These are phyloP conservation scores for Colinus virginianus DNA, from an alignment of 2,113 vertebrate species.

Conservation along the genomic window DNA sequence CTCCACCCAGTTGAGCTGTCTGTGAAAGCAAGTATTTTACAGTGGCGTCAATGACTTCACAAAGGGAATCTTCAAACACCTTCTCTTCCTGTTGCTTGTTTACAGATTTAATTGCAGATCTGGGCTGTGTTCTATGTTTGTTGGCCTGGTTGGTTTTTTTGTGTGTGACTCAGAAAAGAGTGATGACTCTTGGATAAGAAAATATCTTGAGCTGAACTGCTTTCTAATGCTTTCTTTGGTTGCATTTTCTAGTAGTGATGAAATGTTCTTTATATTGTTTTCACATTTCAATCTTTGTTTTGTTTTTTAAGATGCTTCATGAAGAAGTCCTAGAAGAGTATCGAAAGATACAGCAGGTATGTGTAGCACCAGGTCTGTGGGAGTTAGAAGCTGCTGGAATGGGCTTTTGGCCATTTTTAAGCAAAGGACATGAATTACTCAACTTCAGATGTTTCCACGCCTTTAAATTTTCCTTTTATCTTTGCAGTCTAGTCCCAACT, in stretches of 20 bases:
- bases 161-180: not conserved
- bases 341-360: slow-evolving; percentile 87
- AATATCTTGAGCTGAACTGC: not conserved
- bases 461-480: not conserved
- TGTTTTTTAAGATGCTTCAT: slow-evolving; percentile 81
- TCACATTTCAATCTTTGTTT: not conserved
- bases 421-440: not conserved
- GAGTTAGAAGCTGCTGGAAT: fast-evolving
- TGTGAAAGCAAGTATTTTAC: not conserved
- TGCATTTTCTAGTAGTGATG: not conserved
- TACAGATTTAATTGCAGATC: not conserved
- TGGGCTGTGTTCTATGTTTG: not conserved
- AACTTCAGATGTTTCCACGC: not conserved
- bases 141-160: not conserved
- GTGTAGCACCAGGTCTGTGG: not conserved
- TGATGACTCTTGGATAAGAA: not conserved
- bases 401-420: not conserved
- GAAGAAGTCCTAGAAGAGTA: slow-evolving; percentile 89
- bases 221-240: not conserved
- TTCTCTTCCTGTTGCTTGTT: not conserved
- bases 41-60: fast-evolving
- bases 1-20: not conserved
- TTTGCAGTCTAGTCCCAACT: slow-evolving; percentile 86
- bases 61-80: not conserved
- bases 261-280: not conserved